Evolutionary conservation across 1,140 invertebrate genomes (phyloP).

Genomic region (Calosoma granatense): DNA sequence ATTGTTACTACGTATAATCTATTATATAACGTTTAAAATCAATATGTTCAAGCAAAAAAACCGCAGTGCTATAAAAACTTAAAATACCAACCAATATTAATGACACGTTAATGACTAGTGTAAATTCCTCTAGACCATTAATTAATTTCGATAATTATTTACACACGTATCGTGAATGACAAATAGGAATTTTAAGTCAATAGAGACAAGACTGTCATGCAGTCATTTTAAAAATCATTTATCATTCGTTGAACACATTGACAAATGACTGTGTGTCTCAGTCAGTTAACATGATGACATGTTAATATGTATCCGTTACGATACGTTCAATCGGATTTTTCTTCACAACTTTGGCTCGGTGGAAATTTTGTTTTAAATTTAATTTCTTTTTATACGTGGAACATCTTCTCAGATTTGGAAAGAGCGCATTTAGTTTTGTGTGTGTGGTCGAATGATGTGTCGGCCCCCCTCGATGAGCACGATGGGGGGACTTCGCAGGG

Average conservation of each 20-base stretch:
- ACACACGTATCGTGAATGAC: background rate
- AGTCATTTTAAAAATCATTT: constrained; percentile 4
- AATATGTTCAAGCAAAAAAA: too few species aligned
- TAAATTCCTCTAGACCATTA: background rate
- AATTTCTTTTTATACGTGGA: background rate
- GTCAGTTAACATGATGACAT: constrained; percentile 5
- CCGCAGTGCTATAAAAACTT: too few species aligned
- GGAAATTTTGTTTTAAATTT: background rate
- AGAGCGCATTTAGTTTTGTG: background rate
- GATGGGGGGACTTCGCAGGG: background rate
- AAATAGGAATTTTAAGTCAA: constrained; percentile 1
- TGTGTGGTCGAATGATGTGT: constrained; percentile 5
- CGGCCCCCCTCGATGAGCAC: background rate
- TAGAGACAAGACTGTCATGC: background rate
- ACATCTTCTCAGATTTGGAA: background rate
- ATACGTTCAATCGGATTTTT: background rate
- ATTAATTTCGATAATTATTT: background rate
- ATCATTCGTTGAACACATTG: constrained; percentile 1
- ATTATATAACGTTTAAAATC: too few species aligned
- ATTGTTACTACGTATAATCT: too few species aligned
- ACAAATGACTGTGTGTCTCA: background rate
- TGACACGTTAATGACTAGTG: too few species aligned
- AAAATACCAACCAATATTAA: too few species aligned
- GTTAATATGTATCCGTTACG: background rate
- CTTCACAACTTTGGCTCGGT: background rate